A percentile compares a stretch with the other conserved stretches of the same genome.
Evolutionary conservation across 1,140 invertebrate species (phyloP).

Genomic region (Pachypeltis micranthus): DNA sequence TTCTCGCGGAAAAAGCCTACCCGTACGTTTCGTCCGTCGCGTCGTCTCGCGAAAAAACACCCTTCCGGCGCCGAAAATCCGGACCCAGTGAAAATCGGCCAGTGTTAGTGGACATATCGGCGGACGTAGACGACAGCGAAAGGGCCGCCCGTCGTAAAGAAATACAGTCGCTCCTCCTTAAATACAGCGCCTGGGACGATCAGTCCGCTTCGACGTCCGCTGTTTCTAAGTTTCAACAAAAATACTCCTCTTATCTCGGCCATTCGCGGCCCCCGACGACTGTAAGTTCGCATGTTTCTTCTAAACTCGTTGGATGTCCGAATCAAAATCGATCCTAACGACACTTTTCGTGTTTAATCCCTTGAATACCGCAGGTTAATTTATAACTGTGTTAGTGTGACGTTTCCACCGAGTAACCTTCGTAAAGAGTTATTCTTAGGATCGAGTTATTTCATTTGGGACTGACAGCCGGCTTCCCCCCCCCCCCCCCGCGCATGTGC

Average conservation of each 20-base stretch:
- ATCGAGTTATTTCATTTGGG: too few relatives aligned
- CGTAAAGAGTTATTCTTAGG: too few relatives aligned
- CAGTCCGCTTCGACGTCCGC: conserved; percentile 19
- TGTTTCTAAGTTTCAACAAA: conserved; percentile 28
- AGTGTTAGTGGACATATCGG: conserved; percentile 15
- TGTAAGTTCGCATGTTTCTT: conserved; percentile 7
- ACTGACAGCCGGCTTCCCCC: too few relatives aligned
- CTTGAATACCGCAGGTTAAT: too few relatives aligned
- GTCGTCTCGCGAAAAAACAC: conserved; percentile 43
- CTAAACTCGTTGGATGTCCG: too few relatives aligned
- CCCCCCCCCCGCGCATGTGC: too few relatives aligned
- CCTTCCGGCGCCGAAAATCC: conserved; percentile 34
- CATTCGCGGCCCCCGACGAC: not conserved
- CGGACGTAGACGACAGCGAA: conserved; percentile 36
- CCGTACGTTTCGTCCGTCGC: conserved; percentile 39
- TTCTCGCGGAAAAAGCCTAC: conserved; percentile 54
- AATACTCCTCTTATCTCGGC: conserved; percentile 27
- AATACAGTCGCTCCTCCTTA: conserved; percentile 63
- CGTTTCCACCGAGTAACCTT: too few relatives aligned
- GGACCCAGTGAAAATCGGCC: conserved; percentile 17
- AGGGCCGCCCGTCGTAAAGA: conserved; percentile 64
- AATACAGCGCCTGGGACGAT: conserved; percentile 59
- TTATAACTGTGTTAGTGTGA: too few relatives aligned
- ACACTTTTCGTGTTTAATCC: too few relatives aligned
- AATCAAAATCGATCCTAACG: too few relatives aligned